Evolutionary conservation across 1,140 invertebrate genomes (phyloP), one percentile per base, ranked within the genome.

Genomic region (Drosophila arawakana): DNA sequence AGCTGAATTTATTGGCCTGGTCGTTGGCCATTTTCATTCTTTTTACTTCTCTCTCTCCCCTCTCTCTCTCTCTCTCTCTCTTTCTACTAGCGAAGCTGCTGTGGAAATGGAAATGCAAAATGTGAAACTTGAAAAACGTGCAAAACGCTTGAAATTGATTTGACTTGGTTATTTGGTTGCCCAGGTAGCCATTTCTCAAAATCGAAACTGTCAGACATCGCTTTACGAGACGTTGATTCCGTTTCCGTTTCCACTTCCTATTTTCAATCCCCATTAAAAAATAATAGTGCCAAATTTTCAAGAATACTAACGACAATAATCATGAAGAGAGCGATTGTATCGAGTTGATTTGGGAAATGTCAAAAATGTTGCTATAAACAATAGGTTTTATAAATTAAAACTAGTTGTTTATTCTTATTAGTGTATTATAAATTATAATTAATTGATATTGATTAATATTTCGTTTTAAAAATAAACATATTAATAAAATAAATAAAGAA

Each of bases 1-100:
- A 80, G 68, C 76, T 75, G 54, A 79, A 85, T 85, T 85, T 85
- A 85, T 85, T 85, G 72, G 82, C 76, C 72, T 79, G 82, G 75
- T 81, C 82, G 72, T 69, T 85, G 81, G 78, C 69, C 77, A 13
- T 72, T 79, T 54, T 63, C 21, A 7, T 15, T 9, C 18, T 6
- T 44, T 34, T 60, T 7, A 9, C 18, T 15, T 3, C 50, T 30
- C 18, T 7, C 47, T n/a, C n/a, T n/a, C n/a, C n/a, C n/a, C n/a
- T n/a, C 18, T 30, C 11, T 7, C 25, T n/a, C 21, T 7, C 1
- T 1, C 10, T 30, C 25, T 39, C 11, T 7, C 8, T 41, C n/a
- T 30, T 2, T 30, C 6, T 30, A 2, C 6, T 30, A 4, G 25
- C 25, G 25, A 30, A 30, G 2, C 39, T 25, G 44, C 18, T 39